Conservation (phyloP, 1,140 invertebrate species). For the Phortica variegata region DNA sequence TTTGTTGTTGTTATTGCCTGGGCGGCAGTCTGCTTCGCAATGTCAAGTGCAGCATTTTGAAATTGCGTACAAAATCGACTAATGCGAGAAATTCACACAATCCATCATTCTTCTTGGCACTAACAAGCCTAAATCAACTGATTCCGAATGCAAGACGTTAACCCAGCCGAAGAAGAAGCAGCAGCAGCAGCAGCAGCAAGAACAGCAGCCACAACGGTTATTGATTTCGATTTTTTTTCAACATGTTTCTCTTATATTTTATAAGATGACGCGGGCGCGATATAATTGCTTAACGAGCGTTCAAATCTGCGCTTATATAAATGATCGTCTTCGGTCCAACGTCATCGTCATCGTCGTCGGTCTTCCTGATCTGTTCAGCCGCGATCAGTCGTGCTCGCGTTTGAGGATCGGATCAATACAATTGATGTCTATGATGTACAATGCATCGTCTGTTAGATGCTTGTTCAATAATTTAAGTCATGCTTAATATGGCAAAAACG, state of each 20-base stretch:
- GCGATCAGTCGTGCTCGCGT: too few species aligned
- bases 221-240: background rate
- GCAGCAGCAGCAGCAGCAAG: background rate
- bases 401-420: too few species aligned
- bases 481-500: slow-evolving; percentile 49
- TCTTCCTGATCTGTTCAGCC: too few species aligned
- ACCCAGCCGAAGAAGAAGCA: too few species aligned
- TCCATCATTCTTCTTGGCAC: slow-evolving; percentile 48
- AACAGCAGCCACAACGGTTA: slow-evolving; percentile 18
- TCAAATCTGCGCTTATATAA: slow-evolving; percentile 33
- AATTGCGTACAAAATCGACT: slow-evolving; percentile 23
- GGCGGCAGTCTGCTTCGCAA: slow-evolving; percentile 15
- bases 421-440: too few species aligned
- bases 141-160: slow-evolving; percentile 3
- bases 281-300: slow-evolving; percentile 57
- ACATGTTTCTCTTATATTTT: slow-evolving; percentile 25
- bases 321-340: slow-evolving; percentile 8
- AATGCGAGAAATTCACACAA: slow-evolving; percentile 56
- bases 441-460: too few species aligned
- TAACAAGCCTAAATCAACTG: slow-evolving; percentile 52
- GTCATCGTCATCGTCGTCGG: too few species aligned
- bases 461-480: slow-evolving; percentile 12
- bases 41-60: slow-evolving; percentile 26
- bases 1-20: slow-evolving; percentile 13
- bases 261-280: slow-evolving; percentile 31